phyloP scores from a whole-genome alignment of 23 tunicate species.

The Halocynthia aurantium region DNA sequence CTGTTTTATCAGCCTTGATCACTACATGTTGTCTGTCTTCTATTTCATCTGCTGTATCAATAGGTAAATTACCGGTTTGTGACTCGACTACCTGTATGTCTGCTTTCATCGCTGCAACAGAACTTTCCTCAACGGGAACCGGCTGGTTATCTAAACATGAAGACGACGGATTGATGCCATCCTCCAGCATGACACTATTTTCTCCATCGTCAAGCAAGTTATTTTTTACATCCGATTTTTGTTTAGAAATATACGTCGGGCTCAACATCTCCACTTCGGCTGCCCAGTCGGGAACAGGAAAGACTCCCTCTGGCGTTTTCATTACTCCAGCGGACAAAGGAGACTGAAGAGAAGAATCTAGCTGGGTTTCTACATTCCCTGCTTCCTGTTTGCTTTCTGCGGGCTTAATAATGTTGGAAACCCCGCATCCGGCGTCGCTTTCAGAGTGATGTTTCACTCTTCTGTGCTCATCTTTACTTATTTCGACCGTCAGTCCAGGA shows the following conservation, averaged over 20 bases:
- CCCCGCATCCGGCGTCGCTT: background rate
- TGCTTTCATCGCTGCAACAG: no score
- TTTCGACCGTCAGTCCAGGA: conserved; percentile 12
- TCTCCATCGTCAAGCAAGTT: no score
- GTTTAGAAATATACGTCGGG: conserved; percentile 36
- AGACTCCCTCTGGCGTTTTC: conserved; percentile 72
- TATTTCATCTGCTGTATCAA: no score
- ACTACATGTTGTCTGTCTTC: no score
- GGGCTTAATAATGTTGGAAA: conserved; percentile 34
- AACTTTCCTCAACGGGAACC: no score
- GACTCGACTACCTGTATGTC: no score
- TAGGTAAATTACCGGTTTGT: no score
- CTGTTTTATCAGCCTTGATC: no score
- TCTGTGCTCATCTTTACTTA: background rate
- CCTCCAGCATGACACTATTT: no score
- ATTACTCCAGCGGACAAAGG: background rate
- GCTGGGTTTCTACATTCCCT: background rate
- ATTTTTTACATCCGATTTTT: background rate
- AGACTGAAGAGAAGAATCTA: conserved; percentile 1
- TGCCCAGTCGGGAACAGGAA: conserved; percentile 77
- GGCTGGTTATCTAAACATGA: no score
- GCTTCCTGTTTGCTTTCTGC: conserved; percentile 3
- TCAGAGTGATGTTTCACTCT: conserved; percentile 6
- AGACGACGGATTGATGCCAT: no score
- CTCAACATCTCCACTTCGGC: conserved; percentile 74